Evolutionary conservation across 2,888 invertebrate species (phyloP), one percentile per base, ranked within the genome.

Genomic region (Pterobdella sp.): DNA sequence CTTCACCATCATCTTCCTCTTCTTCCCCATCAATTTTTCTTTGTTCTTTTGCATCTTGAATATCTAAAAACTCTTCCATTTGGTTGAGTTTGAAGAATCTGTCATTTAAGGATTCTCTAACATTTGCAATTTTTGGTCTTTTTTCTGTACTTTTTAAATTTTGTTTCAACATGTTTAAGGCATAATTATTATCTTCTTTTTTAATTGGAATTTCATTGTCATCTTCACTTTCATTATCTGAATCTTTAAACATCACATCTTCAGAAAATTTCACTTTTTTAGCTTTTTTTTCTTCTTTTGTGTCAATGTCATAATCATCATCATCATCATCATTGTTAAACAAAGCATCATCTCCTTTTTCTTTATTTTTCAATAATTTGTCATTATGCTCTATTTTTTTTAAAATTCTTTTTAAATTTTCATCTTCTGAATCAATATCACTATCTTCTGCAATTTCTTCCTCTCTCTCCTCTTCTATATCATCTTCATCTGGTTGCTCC

Each of bases 351-450:
- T n/a, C 60, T 56, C 26, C 60, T 56, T n/a, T 26, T n/a, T 56
- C 60, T 26, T n/a, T 26, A 7, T 26, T n/a, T 4, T n/a, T n/a
- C 10, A 56, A 56, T 3, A 7, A 3, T n/a, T 56, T n/a, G 4
- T 56, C 60, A 7, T 56, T n/a, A 7, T 56, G n/a, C 3, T 56
- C 60, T 22, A 56, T 26, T 56, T n/a, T 56, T 26, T 26, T 56
- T n/a, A 56, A 56, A 26, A 56, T 56, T n/a, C 60, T 56, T n/a
- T 56, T 56, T n/a, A 56, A 56, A n/a, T 56, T 56, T n/a, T 56
- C 60, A 56, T 56, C 60, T 56, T 56, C 60, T 3, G 60, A 56
- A n/a, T 56, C 60, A 56, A 56, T 26, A 4, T 56, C 60, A 14
- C n/a, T 26, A 56, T 56, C 60, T 26, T 56, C 60, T 18, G 7